Evolutionary conservation across 1,140 invertebrate genomes (phyloP).

Genomic region (Drosophila tropicalis): DNA sequence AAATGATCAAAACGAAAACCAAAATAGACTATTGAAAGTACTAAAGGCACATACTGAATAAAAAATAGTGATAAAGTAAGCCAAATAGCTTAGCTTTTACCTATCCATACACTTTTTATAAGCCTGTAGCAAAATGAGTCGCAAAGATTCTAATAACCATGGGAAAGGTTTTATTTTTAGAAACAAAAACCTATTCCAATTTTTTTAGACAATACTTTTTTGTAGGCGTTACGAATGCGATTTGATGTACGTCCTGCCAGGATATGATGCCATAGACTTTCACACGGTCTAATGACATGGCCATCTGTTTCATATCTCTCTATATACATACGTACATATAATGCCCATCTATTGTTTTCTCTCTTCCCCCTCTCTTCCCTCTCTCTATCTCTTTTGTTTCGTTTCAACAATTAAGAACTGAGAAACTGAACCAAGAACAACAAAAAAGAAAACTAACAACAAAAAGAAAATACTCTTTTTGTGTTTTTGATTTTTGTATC

Average conservation of each 20-base stretch:
- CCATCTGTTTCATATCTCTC: not conserved
- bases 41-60: too few relatives aligned
- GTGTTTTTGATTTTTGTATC: not conserved
- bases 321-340: not conserved
- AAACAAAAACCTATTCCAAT: too few relatives aligned
- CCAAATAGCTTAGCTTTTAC: too few relatives aligned
- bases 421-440: not conserved
- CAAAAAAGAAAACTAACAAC: not conserved
- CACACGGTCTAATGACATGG: not conserved
- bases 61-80: too few relatives aligned
- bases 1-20: too few relatives aligned
- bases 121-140: too few relatives aligned
- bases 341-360: not conserved
- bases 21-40: too few relatives aligned
- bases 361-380: not conserved
- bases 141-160: too few relatives aligned
- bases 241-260: constrained; percentile 16
- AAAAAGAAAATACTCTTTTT: not conserved
- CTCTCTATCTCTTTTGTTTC: not conserved
- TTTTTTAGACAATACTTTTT: not conserved
- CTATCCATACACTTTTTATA: too few relatives aligned
- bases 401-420: not conserved
- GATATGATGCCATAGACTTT: not conserved
- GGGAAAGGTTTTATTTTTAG: too few relatives aligned
- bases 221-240: not conserved